These are phyloP conservation scores for Porites divaricata DNA, from an alignment of 92 coral and sea anemone species.

Conservation along the genomic window DNA sequence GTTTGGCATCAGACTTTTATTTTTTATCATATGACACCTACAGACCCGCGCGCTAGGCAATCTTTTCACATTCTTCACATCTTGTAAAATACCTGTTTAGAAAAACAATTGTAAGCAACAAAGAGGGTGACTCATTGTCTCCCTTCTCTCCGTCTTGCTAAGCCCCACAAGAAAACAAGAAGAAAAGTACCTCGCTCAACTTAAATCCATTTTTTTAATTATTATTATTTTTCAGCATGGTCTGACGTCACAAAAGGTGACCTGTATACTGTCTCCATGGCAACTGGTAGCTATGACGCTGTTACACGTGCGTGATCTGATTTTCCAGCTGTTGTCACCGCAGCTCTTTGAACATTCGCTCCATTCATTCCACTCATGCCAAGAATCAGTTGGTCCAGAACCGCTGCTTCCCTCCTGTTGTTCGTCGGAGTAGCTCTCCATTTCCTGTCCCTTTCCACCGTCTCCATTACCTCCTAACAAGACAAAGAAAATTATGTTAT, in stretches of 20 bases:
- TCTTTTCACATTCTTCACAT: too few species aligned
- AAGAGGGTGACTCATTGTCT: too few species aligned
- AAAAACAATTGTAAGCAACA: too few species aligned
- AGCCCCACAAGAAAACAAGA: neutral
- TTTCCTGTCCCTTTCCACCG: conserved; percentile 15
- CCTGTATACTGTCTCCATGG: conserved; percentile 19
- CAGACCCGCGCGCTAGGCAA: too few species aligned
- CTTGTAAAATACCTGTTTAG: too few species aligned
- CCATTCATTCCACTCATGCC: conserved; percentile 22
- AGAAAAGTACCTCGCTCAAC: neutral
- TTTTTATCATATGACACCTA: too few species aligned
- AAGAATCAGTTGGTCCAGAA: conserved; percentile 1
- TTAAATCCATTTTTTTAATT: neutral
- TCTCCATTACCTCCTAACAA: conserved; percentile 32
- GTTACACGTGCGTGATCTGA: conserved; percentile 21
- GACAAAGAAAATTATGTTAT: neutral
- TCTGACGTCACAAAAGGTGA: neutral
- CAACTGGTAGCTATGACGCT: neutral
- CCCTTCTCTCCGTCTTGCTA: too few species aligned
- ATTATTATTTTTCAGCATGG: conserved; percentile 1
- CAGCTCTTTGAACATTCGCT: conserved; percentile 14
- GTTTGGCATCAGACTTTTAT: too few species aligned
- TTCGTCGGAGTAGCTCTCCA: neutral
- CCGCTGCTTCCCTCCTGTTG: conserved; percentile 1
- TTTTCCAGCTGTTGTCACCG: conserved; percentile 6